phyloP scores from a whole-genome alignment of 92 coral and sea anemone genomes.

The Anthopleura xanthogrammica region DNA sequence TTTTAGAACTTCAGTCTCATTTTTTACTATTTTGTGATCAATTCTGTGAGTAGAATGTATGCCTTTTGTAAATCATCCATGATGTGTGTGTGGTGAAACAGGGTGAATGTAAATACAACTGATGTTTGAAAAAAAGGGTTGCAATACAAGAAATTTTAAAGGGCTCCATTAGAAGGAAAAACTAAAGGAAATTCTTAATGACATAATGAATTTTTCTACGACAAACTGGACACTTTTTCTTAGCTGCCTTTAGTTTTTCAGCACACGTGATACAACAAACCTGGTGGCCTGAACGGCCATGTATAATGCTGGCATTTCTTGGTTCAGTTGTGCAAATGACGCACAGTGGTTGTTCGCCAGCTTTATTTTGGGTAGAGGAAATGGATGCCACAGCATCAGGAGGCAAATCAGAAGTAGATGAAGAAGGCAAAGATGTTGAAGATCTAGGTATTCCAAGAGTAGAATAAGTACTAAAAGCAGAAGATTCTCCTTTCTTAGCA shows the following conservation, averaged over 20 bases:
- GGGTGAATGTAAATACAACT: background rate
- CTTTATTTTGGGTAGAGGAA: constrained; percentile 9
- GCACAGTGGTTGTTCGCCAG: constrained; percentile 46
- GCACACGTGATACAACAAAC: constrained; percentile 92
- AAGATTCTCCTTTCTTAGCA: background rate
- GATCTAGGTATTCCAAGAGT: background rate
- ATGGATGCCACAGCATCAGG: background rate
- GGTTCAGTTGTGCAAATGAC: constrained; percentile 83
- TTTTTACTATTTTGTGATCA: no score
- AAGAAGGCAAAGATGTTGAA: background rate
- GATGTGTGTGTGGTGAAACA: no score
- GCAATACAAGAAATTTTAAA: background rate
- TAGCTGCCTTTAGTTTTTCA: constrained; percentile 74
- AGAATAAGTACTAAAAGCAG: constrained; percentile 5
- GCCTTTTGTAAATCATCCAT: no score
- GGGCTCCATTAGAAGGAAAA: background rate
- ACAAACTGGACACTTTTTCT: constrained; percentile 91
- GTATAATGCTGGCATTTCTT: constrained; percentile 87
- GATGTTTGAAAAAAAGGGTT: background rate
- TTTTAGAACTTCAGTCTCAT: no score
- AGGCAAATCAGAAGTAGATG: background rate
- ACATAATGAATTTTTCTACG: constrained; percentile 82
- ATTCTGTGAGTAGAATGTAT: no score
- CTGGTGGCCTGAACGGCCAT: constrained; percentile 92
- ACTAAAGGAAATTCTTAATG: constrained; percentile 81